These are phyloP conservation scores for Anguilla megastoma DNA, from an alignment of 2,797 vertebrate species.

Conservation along the genomic window DNA sequence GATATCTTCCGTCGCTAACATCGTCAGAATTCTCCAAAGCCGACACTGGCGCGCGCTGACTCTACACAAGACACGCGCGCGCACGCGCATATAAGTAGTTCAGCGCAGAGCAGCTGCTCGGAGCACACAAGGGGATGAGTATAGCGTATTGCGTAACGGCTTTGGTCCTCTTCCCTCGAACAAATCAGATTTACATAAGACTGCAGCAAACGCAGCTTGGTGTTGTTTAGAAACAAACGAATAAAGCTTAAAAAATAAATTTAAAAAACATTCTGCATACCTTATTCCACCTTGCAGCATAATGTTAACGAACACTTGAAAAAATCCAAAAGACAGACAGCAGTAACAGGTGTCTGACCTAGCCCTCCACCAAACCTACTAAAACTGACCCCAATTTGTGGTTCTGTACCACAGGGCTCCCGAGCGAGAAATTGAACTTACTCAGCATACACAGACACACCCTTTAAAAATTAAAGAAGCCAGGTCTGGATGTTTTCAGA, in stretches of 20 bases:
- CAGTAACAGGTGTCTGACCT: background rate
- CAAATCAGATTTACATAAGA: conserved; percentile 29
- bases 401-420: background rate
- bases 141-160: conserved; percentile 42
- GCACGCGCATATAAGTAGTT: conserved; percentile 8
- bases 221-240: conserved; percentile 2
- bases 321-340: background rate
- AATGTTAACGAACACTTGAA: background rate
- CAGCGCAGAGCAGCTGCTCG: conserved; percentile 40
- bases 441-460: background rate
- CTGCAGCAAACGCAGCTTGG: background rate
- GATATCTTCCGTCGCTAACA: conserved; percentile 10
- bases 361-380: background rate
- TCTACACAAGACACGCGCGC: conserved; percentile 10
- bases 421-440: background rate
- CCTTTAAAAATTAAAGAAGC: background rate
- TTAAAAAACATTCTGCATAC: background rate
- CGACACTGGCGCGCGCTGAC: background rate
- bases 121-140: conserved; percentile 41
- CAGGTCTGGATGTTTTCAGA: background rate
- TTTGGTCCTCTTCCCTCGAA: conserved; percentile 17
- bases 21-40: conserved; percentile 22
- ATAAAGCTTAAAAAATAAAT: background rate
- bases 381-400: background rate
- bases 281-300: background rate